phyloP scores from a whole-genome alignment of 2,888 invertebrate species.

The Alitta virens region DNA sequence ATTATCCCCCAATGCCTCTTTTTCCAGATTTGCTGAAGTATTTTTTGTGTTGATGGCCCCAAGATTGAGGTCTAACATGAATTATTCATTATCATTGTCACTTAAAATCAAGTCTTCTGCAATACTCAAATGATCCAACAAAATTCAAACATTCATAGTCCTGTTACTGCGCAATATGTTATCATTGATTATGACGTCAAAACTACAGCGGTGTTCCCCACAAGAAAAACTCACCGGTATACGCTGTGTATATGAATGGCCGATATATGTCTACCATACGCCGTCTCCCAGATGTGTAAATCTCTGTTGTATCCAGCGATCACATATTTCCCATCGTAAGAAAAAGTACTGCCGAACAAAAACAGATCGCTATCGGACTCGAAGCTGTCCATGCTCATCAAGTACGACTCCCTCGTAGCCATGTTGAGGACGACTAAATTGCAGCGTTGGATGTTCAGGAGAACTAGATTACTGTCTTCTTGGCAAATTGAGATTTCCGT shows the following conservation, averaged over 20 bases:
- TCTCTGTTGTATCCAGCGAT: constrained; percentile 22
- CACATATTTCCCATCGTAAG: constrained; percentile 22
- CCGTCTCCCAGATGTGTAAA: constrained; percentile 28
- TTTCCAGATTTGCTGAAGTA: too few species aligned
- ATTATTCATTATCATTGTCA: too few species aligned
- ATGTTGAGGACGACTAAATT: constrained; percentile 26
- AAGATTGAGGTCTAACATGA: too few species aligned
- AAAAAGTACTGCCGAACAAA: constrained; percentile 23
- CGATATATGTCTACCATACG: constrained; percentile 13
- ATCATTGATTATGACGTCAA: too few species aligned
- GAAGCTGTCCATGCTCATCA: constrained; percentile 26
- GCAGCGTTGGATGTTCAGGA: constrained; percentile 27
- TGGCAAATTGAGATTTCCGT: constrained; percentile 27
- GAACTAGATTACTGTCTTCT: constrained; percentile 13
- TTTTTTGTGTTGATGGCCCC: too few species aligned
- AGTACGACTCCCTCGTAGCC: constrained; percentile 5
- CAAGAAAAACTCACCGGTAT: background rate
- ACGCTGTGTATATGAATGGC: constrained; percentile 26
- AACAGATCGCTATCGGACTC: constrained; percentile 21
- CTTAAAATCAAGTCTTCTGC: too few species aligned
- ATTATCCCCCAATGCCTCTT: too few species aligned
- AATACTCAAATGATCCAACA: too few species aligned
- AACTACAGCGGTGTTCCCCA: too few species aligned
- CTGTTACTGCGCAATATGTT: too few species aligned
- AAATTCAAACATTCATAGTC: too few species aligned